Conservation (phyloP, 2,888 invertebrate species). For the Fragum whitleyi region DNA sequence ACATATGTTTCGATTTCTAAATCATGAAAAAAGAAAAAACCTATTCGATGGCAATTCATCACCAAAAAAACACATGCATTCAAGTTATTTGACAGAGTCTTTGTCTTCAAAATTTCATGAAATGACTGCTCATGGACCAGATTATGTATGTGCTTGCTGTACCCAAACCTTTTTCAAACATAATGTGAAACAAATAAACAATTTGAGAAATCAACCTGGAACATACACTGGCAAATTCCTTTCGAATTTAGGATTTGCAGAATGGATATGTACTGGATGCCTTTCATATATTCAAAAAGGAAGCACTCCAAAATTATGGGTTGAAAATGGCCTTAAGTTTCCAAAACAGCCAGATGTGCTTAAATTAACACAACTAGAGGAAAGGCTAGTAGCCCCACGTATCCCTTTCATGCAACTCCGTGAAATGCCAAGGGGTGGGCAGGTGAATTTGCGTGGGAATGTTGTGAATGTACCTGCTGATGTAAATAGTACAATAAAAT, state of each 20-base stretch:
- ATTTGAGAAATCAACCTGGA: background rate
- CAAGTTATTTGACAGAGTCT: no score
- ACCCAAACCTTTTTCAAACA: slow-evolving; percentile 31
- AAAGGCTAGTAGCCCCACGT: slow-evolving; percentile 55
- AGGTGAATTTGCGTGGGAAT: slow-evolving; percentile 59
- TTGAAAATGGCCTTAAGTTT: slow-evolving; percentile 47
- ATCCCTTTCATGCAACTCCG: slow-evolving; percentile 60
- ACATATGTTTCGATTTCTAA: no score
- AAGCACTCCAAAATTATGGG: slow-evolving; percentile 39
- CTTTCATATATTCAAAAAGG: slow-evolving; percentile 5
- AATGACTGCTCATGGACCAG: background rate
- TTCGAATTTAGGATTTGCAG: slow-evolving; percentile 15
- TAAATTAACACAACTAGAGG: slow-evolving; percentile 50
- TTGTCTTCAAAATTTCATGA: slow-evolving; percentile 5
- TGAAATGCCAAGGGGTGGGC: slow-evolving; percentile 52
- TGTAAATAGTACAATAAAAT: slow-evolving; percentile 58
- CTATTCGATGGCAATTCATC: no score
- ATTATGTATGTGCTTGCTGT: slow-evolving; percentile 26
- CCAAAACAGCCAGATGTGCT: slow-evolving; percentile 47
- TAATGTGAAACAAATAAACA: background rate
- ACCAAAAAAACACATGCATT: no score
- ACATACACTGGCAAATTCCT: slow-evolving; percentile 6
- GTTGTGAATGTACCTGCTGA: slow-evolving; percentile 70
- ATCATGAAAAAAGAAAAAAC: no score
- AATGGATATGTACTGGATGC: slow-evolving; percentile 48